Evolutionary conservation across 2,113 vertebrate species (phyloP).

Genomic region (Brienomyrus brachyistius): DNA sequence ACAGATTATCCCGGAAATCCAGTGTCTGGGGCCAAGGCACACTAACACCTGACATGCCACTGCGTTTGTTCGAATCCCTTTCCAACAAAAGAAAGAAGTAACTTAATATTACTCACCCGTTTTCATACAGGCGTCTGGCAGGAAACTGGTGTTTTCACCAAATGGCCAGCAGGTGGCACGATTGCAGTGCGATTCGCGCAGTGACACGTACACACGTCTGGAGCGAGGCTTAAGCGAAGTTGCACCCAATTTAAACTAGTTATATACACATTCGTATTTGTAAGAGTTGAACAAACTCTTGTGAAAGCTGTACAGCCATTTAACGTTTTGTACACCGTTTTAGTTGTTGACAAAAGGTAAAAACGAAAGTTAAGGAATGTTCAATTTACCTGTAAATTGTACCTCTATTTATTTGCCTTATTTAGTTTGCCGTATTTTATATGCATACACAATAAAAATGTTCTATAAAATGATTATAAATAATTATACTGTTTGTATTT

Average conservation of each 20-base stretch:
- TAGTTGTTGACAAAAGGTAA: slow-evolving; percentile 48
- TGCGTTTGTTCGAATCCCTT: neutral
- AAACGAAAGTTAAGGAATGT: slow-evolving; percentile 62
- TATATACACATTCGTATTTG: slow-evolving; percentile 52
- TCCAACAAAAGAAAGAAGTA: neutral
- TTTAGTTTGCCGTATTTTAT: slow-evolving; percentile 80
- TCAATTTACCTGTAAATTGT: slow-evolving; percentile 75
- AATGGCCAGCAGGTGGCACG: slow-evolving; percentile 42
- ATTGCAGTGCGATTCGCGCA: slow-evolving; percentile 37
- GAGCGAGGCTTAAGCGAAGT: slow-evolving; percentile 45
- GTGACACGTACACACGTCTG: slow-evolving; percentile 34
- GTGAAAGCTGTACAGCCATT: slow-evolving; percentile 65
- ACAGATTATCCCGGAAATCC: neutral
- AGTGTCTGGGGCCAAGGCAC: slow-evolving; percentile 22
- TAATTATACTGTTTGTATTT: slow-evolving; percentile 58
- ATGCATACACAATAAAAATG: slow-evolving; percentile 67
- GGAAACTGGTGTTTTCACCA: slow-evolving; percentile 38
- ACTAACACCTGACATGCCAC: neutral
- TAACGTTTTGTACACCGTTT: slow-evolving; percentile 71
- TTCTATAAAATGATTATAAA: slow-evolving; percentile 53
- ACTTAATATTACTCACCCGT: neutral
- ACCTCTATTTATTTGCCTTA: slow-evolving; percentile 88
- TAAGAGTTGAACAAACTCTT: slow-evolving; percentile 48
- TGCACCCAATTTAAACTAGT: slow-evolving; percentile 50
- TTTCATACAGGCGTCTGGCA: neutral